Evolutionary conservation across 2,888 invertebrate genomes (phyloP).

Genomic region (Hydroisotoma schaefferi): DNA sequence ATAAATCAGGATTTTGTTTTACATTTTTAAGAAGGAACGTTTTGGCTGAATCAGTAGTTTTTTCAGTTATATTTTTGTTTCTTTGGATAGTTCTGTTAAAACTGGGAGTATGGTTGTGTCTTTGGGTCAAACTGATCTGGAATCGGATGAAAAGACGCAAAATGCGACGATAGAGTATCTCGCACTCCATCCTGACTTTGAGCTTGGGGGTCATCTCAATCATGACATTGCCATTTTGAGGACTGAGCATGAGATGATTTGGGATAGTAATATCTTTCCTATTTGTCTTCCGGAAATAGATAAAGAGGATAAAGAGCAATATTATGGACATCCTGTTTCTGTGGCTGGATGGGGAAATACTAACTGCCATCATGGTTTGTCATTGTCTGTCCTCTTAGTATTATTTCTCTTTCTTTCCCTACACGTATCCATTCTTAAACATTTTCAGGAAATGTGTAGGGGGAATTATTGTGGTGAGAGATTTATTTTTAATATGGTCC

Average conservation of each 20-base stretch:
- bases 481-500: no score
- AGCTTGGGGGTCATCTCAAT: slow-evolving; percentile 17
- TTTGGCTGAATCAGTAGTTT: no score
- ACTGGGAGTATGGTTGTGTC: slow-evolving; percentile 22
- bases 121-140: slow-evolving; percentile 26
- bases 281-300: slow-evolving; percentile 39
- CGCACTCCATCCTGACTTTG: slow-evolving; percentile 29
- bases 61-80: no score
- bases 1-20: no score
- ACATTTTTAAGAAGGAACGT: no score
- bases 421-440: no score
- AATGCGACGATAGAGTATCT: slow-evolving; percentile 26
- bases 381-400: no score
- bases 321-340: slow-evolving; percentile 14
- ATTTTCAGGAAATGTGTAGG: no score
- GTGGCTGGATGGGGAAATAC: slow-evolving; percentile 41
- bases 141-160: slow-evolving; percentile 5
- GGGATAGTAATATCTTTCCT: slow-evolving; percentile 26
- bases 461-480: no score
- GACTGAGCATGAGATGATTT: slow-evolving; percentile 24
- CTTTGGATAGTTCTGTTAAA: slow-evolving; percentile 13
- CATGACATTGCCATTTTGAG: slow-evolving; percentile 40
- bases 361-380: slow-evolving; percentile 7
- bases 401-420: not conserved
- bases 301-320: slow-evolving; percentile 1